Percentiles rank a stretch among this genome's conserved stretches.
Evolutionary conservation across 2,888 invertebrate species (phyloP).

Genomic region (Drosophila neutralis): DNA sequence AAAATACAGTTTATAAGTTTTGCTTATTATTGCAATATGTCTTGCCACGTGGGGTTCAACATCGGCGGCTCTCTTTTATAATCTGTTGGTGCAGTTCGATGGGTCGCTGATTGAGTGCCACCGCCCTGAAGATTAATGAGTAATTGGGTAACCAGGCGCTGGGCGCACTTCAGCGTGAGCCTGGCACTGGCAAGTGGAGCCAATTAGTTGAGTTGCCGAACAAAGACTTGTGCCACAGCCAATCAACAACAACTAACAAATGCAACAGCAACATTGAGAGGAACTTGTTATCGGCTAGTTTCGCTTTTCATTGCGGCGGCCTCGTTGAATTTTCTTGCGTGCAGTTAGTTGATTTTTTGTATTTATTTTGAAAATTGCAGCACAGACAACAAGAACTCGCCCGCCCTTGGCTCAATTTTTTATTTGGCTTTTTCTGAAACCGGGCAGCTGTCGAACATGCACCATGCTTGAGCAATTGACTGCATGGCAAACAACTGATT

Average conservation of each 20-base stretch:
- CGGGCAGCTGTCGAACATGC: constrained; percentile 54
- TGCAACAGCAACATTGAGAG: constrained; percentile 21
- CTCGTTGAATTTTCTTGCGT: constrained; percentile 51
- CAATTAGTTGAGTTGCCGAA: constrained; percentile 54
- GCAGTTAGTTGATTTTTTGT: constrained; percentile 10
- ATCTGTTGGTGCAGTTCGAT: constrained; percentile 36
- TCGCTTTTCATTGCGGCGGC: constrained; percentile 62
- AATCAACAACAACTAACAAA: constrained; percentile 32
- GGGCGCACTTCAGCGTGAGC: constrained; percentile 22
- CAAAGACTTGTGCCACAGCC: constrained; percentile 38
- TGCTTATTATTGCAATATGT: neutral
- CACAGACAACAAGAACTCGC: constrained; percentile 58
- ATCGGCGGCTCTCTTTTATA: constrained; percentile 13
- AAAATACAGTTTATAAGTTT: neutral
- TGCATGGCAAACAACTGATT: constrained; percentile 31
- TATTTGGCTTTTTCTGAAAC: constrained; percentile 34
- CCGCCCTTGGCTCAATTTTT: constrained; percentile 75
- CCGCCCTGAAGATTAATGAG: constrained; percentile 57
- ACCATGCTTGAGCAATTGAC: constrained; percentile 58
- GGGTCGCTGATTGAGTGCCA: constrained; percentile 51
- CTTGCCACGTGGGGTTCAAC: neutral
- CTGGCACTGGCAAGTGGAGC: constrained; percentile 36
- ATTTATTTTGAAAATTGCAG: constrained; percentile 53
- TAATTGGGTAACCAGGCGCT: constrained; percentile 12
- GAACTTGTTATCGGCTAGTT: constrained; percentile 60